A percentile compares a stretch with the other conserved stretches of the same genome.
Evolutionary conservation across 1,140 invertebrate species (phyloP).

Genomic region (Bombus confusus): DNA sequence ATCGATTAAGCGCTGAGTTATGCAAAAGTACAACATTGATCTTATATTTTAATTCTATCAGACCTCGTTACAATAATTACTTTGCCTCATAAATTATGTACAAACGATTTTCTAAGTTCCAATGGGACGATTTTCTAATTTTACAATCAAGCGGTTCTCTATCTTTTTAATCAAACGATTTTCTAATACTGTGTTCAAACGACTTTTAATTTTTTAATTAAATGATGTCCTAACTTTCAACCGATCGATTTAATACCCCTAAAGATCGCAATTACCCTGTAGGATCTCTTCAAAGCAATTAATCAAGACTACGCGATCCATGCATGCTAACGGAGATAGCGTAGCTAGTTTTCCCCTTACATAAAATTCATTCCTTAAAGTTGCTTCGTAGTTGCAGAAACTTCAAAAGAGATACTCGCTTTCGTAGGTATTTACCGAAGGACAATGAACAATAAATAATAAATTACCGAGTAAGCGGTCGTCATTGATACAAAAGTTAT

Average conservation of each 20-base stretch:
- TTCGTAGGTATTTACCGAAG: neutral
- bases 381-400: neutral
- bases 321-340: neutral
- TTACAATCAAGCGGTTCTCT: neutral
- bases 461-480: neutral
- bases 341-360: neutral
- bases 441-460: neutral
- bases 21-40: neutral
- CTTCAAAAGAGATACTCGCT: neutral
- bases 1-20: neutral
- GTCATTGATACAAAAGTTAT: neutral
- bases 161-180: neutral
- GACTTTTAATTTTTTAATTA: neutral
- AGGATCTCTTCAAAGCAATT: neutral
- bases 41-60: neutral
- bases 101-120: neutral
- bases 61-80: neutral
- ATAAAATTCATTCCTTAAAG: neutral
- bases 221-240: neutral
- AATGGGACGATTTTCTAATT: neutral
- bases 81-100: neutral
- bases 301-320: neutral
- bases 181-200: neutral
- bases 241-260: neutral
- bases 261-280: neutral